Evolutionary conservation across 1,140 invertebrate genomes (phyloP).

Genomic region (Caenorhabditis briggsae): DNA sequence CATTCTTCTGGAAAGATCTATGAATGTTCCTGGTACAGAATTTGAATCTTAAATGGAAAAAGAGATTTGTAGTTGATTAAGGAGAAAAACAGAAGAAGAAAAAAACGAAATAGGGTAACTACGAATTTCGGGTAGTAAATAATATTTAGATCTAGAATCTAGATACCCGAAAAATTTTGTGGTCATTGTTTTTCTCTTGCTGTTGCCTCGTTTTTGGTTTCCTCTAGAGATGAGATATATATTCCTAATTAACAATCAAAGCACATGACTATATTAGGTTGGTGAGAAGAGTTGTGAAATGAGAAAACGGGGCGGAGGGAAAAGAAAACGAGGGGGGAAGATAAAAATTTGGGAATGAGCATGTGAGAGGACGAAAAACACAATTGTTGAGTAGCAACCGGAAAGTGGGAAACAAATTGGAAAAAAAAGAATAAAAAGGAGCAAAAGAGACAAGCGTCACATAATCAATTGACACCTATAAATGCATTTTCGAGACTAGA

Average conservation of each 20-base stretch:
- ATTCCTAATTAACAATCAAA: conserved; percentile 22
- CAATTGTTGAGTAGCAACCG: neutral
- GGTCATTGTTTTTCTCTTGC: neutral
- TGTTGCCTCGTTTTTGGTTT: neutral
- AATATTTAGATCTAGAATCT: neutral
- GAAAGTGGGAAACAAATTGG: neutral
- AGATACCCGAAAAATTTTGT: neutral
- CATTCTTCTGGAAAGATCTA: neutral
- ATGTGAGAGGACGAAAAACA: neutral
- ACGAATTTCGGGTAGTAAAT: neutral
- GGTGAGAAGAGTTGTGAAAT: neutral
- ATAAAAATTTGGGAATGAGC: neutral
- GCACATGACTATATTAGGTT: neutral
- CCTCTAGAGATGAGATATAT: conserved; percentile 3
- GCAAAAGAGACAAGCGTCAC: neutral
- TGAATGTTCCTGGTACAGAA: too few relatives aligned
- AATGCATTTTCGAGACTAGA: neutral
- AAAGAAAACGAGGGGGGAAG: neutral
- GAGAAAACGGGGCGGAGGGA: neutral
- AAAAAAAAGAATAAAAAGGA: neutral
- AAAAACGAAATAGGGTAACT: neutral
- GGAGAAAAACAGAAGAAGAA: neutral
- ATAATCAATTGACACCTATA: neutral
- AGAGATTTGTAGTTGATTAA: neutral
- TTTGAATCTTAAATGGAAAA: neutral